Conservation (phyloP, 2,888 invertebrate species). For the Acanthosoma haemorrhoidale region DNA sequence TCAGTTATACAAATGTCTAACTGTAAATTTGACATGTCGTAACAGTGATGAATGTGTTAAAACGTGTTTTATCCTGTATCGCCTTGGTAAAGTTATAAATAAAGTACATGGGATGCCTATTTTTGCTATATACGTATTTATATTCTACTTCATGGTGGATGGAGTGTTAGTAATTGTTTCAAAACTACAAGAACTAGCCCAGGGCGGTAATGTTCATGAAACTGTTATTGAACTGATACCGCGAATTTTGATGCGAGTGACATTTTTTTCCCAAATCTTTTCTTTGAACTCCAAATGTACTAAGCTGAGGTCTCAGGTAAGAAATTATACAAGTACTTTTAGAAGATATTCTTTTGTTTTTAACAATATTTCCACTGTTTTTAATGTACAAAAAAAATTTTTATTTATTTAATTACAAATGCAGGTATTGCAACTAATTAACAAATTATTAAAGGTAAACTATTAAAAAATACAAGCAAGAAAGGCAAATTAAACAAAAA, state of each 20-base stretch:
- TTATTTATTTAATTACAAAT: too few species aligned
- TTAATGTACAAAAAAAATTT: too few species aligned
- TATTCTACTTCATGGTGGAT: background rate
- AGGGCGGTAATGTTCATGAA: background rate
- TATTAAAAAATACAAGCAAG: too few species aligned
- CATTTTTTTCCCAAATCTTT: background rate
- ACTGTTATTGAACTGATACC: background rate
- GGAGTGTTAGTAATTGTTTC: background rate
- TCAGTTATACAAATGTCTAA: background rate
- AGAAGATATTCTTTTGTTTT: too few species aligned
- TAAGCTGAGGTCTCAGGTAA: conserved; percentile 9
- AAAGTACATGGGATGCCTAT: background rate
- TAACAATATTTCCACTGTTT: too few species aligned
- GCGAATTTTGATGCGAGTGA: background rate
- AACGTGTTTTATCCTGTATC: background rate
- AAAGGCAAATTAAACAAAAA: too few species aligned
- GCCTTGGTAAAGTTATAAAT: background rate
- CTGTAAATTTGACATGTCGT: background rate
- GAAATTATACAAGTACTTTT: too few species aligned
- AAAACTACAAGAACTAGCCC: background rate
- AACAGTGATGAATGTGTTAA: background rate
- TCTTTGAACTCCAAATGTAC: background rate
- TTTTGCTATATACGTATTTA: background rate
- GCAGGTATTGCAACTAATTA: too few species aligned
- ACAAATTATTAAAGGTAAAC: too few species aligned